Evolutionary conservation across 2,888 invertebrate genomes (phyloP).

Genomic region (Dorcus hopei): DNA sequence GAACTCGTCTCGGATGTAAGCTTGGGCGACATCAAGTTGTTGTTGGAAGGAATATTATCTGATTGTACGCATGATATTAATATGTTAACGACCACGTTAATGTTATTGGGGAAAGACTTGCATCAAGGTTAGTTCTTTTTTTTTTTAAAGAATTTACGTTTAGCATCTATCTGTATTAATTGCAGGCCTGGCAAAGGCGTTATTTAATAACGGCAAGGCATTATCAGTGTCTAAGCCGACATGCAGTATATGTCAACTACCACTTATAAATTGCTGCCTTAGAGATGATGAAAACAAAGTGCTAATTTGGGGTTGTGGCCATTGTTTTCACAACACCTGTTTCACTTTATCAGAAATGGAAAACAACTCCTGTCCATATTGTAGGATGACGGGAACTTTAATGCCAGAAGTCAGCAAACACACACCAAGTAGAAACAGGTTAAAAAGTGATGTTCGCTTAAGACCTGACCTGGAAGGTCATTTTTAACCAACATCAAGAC

Average conservation of each 20-base stretch:
- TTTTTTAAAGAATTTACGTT: background rate
- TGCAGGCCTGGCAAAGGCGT: constrained; percentile 43
- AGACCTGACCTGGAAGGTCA: constrained; percentile 47
- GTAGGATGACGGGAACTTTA: constrained; percentile 27
- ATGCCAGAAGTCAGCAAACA: background rate
- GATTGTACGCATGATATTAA: constrained; percentile 75
- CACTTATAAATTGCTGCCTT: constrained; percentile 32
- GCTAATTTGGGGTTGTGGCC: constrained; percentile 46
- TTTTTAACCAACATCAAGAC: constrained; percentile 33
- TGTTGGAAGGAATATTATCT: constrained; percentile 66
- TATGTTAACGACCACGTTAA: constrained; percentile 65
- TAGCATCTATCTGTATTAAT: constrained; percentile 12
- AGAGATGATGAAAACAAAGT: constrained; percentile 33
- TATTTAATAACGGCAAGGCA: constrained; percentile 39
- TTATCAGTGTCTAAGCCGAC: constrained; percentile 37
- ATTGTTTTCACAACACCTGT: constrained; percentile 40
- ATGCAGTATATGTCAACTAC: constrained; percentile 43
- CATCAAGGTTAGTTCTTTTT: constrained; percentile 50
- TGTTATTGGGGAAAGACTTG: constrained; percentile 66
- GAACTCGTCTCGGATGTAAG: constrained; percentile 59
- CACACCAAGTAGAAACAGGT: constrained; percentile 20
- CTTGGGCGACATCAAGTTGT: constrained; percentile 61
- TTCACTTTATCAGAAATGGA: constrained; percentile 21
- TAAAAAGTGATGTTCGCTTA: constrained; percentile 8
- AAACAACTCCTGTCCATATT: constrained; percentile 39